Base-by-base conservation (phyloP, 2,113 vertebrate genomes). In the Ochotona princeps region DNA sequence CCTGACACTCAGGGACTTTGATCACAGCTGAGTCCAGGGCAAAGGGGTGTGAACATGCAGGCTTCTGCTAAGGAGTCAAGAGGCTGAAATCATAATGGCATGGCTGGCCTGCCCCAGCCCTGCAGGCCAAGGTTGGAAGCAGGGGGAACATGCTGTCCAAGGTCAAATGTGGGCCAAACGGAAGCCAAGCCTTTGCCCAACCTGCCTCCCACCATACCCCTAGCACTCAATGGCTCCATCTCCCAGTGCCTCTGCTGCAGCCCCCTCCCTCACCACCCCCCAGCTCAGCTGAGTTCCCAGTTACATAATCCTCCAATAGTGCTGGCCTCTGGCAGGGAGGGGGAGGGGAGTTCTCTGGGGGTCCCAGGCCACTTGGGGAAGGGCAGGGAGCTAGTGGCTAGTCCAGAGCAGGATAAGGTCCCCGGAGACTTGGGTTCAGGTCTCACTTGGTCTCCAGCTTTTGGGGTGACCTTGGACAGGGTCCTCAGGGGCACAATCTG, bases 381-480 rank as follows among this genome's bases (percentile, higher is more conserved):
- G 35, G 49, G 51, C 18, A 73, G 73, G 49, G 35, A 86, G 57
- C 75, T 61, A 23, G 12, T n/a, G 63, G 49, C n/a, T 65, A 79
- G 38, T 49, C 69, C 54, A 28, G n/a, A 23, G 47, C 26, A 87
- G 12, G n/a, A 73, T 0, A 63, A 72, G 35, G 74, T 91, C 74
- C 38, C 83, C 63, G 61, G 57, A 83, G 73, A 78, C 44, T 69
- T 63, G 32, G 32, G 17, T 81, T 94, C 89, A 90, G 76, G 81
- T 73, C 51, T 63, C 83, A 20, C 49, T 89, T 66, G 61, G 63
- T 44, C 35, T 96, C 78, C 47, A 61, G 51, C 73, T 94, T n/a
- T 51, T 47, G 30, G 32, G n/a, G 32, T 94, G 94, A 95, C 95
- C 96, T 96, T 96, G 95, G 85, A 23, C 60, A 95, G 86, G 91